Conservation (phyloP, 1,140 invertebrate genomes). For the Drosophila grimshawi region DNA sequence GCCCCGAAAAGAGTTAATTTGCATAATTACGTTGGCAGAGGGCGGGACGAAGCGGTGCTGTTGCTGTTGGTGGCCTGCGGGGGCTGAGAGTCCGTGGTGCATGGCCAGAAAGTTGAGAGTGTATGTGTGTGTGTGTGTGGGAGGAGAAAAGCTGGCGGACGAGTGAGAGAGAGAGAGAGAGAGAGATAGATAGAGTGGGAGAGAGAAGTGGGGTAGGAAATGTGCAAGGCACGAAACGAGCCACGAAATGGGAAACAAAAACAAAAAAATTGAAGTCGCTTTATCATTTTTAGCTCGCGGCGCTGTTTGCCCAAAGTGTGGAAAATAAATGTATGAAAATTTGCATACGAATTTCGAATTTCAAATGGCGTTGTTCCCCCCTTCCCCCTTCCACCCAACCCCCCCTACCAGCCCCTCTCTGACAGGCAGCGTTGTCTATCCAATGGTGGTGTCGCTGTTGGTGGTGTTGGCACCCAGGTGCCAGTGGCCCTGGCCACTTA, state of each 20-base stretch:
- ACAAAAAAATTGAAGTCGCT: slow-evolving; percentile 76
- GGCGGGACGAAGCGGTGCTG: slow-evolving; percentile 8
- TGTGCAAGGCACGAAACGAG: slow-evolving; percentile 63
- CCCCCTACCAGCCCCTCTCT: not conserved
- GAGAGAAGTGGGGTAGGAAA: slow-evolving; percentile 14
- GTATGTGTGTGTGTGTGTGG: slow-evolving; percentile 14
- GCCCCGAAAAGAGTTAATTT: slow-evolving; percentile 80
- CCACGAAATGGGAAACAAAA: slow-evolving; percentile 49
- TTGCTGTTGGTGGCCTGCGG: slow-evolving; percentile 10
- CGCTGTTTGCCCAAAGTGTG: slow-evolving; percentile 76
- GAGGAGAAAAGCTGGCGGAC: slow-evolving; percentile 1
- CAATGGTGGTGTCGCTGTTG: slow-evolving; percentile 46
- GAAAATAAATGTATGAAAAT: slow-evolving; percentile 81
- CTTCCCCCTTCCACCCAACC: not conserved
- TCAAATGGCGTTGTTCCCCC: slow-evolving; percentile 57
- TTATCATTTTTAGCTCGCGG: slow-evolving; percentile 79
- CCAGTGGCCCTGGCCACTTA: slow-evolving; percentile 47
- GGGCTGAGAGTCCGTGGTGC: slow-evolving; percentile 37
- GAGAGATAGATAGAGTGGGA: no score
- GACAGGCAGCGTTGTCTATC: slow-evolving; percentile 5
- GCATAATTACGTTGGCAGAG: slow-evolving; percentile 72
- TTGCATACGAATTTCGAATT: slow-evolving; percentile 79
- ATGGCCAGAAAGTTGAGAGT: slow-evolving; percentile 46
- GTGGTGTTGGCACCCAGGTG: slow-evolving; percentile 23
- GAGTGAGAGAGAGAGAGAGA: no score